phyloP scores from a whole-genome alignment of 2,888 invertebrate species.

The Thysanoteuthis rhombus region DNA sequence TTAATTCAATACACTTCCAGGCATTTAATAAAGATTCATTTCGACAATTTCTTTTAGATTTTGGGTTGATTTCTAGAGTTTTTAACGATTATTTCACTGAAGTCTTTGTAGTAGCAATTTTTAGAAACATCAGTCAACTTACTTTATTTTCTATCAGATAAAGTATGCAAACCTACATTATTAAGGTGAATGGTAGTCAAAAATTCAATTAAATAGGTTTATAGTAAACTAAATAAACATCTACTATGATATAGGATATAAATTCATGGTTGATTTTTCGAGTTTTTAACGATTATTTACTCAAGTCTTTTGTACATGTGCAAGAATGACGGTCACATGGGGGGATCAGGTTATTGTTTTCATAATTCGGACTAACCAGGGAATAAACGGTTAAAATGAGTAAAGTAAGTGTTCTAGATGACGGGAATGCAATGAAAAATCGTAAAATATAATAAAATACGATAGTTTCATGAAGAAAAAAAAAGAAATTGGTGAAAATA shows the following conservation, averaged over 20 bases:
- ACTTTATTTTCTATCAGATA: no score
- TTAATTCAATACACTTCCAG: no score
- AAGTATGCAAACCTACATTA: no score
- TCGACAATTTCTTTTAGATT: no score
- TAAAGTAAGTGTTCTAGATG: not conserved
- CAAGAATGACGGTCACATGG: not conserved
- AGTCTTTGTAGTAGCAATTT: no score
- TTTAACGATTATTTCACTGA: no score
- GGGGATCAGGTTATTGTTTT: slow-evolving; percentile 1
- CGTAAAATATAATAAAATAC: not conserved
- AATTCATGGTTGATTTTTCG: not conserved
- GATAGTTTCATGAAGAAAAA: not conserved
- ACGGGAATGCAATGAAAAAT: not conserved
- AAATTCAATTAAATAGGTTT: not conserved
- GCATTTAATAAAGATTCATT: no score
- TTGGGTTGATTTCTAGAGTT: no score
- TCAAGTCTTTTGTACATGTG: not conserved
- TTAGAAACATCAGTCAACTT: no score
- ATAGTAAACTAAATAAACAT: not conserved
- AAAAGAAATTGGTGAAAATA: not conserved
- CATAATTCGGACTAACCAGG: not conserved
- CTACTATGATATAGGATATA: not conserved
- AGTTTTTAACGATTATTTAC: not conserved
- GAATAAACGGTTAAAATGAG: not conserved
- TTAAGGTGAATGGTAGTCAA: no score